phyloP scores from a whole-genome alignment of 2,888 invertebrate species.

The Ennomos fuscantarius region DNA sequence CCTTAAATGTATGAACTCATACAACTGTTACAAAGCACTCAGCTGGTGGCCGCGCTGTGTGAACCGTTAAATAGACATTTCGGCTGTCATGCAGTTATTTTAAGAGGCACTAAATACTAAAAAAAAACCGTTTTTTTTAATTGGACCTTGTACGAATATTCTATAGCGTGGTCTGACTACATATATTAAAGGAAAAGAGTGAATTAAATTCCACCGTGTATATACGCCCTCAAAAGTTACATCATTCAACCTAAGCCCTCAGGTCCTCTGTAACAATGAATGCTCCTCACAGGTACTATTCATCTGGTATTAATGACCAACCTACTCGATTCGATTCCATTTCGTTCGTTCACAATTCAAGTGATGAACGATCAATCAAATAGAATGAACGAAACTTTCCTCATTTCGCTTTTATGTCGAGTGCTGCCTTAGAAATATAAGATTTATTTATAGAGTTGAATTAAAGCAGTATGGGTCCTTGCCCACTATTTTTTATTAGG shows the following conservation, averaged over 20 bases:
- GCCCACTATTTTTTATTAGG: too few relatives aligned
- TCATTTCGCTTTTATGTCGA: constrained; percentile 26
- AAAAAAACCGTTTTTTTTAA: too few relatives aligned
- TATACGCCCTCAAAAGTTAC: constrained; percentile 4
- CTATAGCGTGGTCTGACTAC: too few relatives aligned
- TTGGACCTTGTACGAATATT: too few relatives aligned
- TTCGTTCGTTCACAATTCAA: constrained; percentile 56
- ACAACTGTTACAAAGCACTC: too few relatives aligned
- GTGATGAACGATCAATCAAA: constrained; percentile 64
- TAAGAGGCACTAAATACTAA: too few relatives aligned
- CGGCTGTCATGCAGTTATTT: too few relatives aligned
- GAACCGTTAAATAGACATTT: too few relatives aligned
- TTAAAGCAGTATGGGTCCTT: background rate
- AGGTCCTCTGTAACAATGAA: constrained; percentile 23
- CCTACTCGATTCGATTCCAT: constrained; percentile 53
- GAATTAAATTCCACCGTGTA: too few relatives aligned
- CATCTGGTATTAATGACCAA: constrained; percentile 59
- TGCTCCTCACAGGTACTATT: constrained; percentile 39
- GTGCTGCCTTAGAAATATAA: constrained; percentile 26
- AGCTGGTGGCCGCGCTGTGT: too few relatives aligned
- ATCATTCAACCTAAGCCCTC: constrained; percentile 9
- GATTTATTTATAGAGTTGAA: background rate
- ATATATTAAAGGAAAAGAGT: too few relatives aligned
- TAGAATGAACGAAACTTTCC: constrained; percentile 35
- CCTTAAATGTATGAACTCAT: too few relatives aligned